Evolutionary conservation across 2,888 invertebrate genomes (phyloP).

Genomic region (Drosophila dives): DNA sequence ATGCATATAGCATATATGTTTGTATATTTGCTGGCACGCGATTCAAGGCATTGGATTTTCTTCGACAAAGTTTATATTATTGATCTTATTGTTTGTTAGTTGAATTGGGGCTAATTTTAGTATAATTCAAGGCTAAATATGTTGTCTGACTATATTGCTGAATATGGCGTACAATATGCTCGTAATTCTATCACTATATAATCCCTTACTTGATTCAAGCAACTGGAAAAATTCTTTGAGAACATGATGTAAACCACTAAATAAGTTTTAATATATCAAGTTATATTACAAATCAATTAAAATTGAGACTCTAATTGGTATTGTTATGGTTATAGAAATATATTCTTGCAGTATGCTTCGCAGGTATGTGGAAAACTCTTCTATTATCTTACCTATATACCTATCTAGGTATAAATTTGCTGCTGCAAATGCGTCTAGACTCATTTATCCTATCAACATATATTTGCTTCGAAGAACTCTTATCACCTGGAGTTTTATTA

Average conservation of each 20-base stretch:
- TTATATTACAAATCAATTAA: background rate
- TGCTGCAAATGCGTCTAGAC: background rate
- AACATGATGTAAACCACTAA: background rate
- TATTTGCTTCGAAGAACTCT: background rate
- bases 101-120: background rate
- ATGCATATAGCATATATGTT: background rate
- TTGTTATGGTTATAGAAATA: background rate
- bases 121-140: background rate
- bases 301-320: background rate
- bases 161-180: background rate
- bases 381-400: background rate
- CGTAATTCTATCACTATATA: background rate
- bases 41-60: slow-evolving; percentile 18
- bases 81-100: background rate
- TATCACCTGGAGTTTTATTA: background rate
- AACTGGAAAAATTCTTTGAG: background rate
- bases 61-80: slow-evolving; percentile 19
- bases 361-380: background rate
- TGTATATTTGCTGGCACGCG: slow-evolving; percentile 34
- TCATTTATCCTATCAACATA: background rate
- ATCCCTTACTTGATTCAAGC: background rate
- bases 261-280: background rate
- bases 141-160: background rate
- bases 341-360: background rate
- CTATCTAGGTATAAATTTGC: background rate